A percentile compares a stretch with the other conserved stretches of the same genome.
These are phyloP conservation scores for Lochmaea crataegi DNA, from an alignment of 2,888 invertebrate species.

Conservation along the genomic window DNA sequence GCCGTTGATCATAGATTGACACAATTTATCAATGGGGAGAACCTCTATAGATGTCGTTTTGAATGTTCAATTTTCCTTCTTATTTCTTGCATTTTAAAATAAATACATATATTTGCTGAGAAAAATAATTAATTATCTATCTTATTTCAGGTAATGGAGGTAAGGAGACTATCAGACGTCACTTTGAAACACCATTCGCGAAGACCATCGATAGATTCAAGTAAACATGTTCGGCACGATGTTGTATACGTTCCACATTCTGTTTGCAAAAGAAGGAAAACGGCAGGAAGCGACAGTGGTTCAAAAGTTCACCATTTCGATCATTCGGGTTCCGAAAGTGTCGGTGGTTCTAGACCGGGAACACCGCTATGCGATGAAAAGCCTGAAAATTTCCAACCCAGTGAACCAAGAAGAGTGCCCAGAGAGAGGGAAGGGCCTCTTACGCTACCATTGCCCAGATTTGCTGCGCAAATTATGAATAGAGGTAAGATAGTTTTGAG, in stretches of 20 bases:
- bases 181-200: slow-evolving; percentile 64
- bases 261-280: slow-evolving; percentile 70
- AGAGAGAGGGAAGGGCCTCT: slow-evolving; percentile 75
- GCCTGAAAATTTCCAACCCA: slow-evolving; percentile 78
- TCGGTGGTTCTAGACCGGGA: slow-evolving; percentile 83
- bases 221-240: slow-evolving; percentile 42
- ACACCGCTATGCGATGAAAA: slow-evolving; percentile 87
- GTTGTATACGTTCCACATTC: slow-evolving; percentile 63
- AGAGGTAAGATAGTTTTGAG: slow-evolving; percentile 43
- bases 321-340: slow-evolving; percentile 71
- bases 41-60: too few species aligned
- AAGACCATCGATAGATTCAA: slow-evolving; percentile 68
- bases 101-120: too few species aligned
- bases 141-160: slow-evolving; percentile 64
- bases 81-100: too few species aligned
- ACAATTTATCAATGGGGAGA: too few species aligned
- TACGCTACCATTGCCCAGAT: slow-evolving; percentile 88
- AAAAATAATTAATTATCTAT: background rate
- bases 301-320: slow-evolving; percentile 66
- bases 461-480: slow-evolving; percentile 72
- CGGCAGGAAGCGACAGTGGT: slow-evolving; percentile 61
- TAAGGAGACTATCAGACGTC: slow-evolving; percentile 68
- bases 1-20: too few species aligned
- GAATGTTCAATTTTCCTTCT: too few species aligned
- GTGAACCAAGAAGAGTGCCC: slow-evolving; percentile 76